Percentiles rank a stretch among this genome's conserved stretches.
Conservation (phyloP, 2,113 vertebrate genomes). For the Gymnobelideus leadbeateri region DNA sequence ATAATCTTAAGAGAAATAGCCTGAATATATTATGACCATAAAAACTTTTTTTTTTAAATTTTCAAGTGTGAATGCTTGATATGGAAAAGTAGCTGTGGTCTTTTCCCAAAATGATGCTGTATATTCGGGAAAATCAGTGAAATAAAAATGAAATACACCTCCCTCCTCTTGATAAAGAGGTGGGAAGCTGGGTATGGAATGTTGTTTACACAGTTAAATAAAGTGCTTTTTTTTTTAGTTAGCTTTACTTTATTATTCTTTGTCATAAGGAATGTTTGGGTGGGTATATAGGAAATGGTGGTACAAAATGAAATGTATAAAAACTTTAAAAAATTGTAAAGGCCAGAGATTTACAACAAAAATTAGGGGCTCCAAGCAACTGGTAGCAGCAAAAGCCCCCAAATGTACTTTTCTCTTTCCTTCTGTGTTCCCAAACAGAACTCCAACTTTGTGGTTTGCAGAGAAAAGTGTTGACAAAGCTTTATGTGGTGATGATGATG, state of each 20-base stretch:
- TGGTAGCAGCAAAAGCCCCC: neutral
- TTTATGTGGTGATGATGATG: neutral
- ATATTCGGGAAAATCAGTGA: neutral
- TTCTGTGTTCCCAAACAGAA: neutral
- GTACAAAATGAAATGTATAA: neutral
- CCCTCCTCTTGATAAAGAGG: neutral
- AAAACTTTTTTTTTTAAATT: constrained; percentile 19
- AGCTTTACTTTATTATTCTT: neutral
- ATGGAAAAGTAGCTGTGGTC: neutral
- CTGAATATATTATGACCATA: neutral
- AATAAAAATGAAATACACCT: neutral
- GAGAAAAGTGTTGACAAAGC: constrained; percentile 23
- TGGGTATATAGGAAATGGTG: neutral
- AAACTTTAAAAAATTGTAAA: neutral
- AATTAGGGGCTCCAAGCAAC: neutral
- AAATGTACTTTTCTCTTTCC: neutral
- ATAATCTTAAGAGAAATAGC: constrained; percentile 15
- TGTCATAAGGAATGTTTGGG: neutral
- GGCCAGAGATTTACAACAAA: neutral
- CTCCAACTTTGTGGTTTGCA: neutral
- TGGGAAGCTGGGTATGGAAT: neutral
- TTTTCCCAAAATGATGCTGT: constrained; percentile 19
- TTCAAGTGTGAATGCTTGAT: constrained; percentile 11
- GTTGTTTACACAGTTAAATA: neutral
- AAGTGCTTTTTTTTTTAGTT: neutral